A percentile compares a stretch with the other conserved stretches of the same genome.
These are phyloP conservation scores for Dione vanillae DNA, from an alignment of 2,888 invertebrate species.

Conservation along the genomic window DNA sequence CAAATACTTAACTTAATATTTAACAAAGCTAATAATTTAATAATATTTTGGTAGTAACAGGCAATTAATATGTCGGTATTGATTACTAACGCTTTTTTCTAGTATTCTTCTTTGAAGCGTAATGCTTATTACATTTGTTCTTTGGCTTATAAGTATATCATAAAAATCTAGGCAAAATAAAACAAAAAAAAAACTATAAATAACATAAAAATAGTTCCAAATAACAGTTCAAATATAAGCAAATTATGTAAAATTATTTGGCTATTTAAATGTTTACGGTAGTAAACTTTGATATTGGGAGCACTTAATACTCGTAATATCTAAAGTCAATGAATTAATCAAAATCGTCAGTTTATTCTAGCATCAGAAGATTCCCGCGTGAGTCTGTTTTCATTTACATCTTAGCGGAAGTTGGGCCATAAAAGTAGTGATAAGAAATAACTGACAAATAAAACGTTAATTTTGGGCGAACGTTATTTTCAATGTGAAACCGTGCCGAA, in stretches of 20 bases:
- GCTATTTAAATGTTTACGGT: not conserved
- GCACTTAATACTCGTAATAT: not conserved
- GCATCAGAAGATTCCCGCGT: not conserved
- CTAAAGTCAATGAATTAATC: conserved; percentile 19
- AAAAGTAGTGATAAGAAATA: conserved; percentile 43
- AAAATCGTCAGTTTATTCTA: conserved; percentile 3
- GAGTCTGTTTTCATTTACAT: conserved; percentile 21
- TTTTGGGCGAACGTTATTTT: conserved; percentile 63
- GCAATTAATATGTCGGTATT: too few relatives aligned
- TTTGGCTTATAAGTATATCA: too few relatives aligned
- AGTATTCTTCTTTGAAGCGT: too few relatives aligned
- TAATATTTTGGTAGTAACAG: too few relatives aligned
- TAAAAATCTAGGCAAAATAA: too few relatives aligned
- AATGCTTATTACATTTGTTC: too few relatives aligned
- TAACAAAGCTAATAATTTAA: too few relatives aligned
- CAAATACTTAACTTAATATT: too few relatives aligned
- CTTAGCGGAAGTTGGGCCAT: conserved; percentile 40
- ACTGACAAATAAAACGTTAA: conserved; percentile 46
- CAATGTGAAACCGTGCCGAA: conserved; percentile 61
- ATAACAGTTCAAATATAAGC: too few relatives aligned
- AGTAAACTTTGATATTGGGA: not conserved
- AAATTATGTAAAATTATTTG: not conserved
- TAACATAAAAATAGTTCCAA: not conserved
- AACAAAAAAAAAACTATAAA: too few relatives aligned
- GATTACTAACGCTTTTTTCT: too few relatives aligned